These are phyloP conservation scores for Drosophila biarmipes DNA, from an alignment of 1,140 invertebrate genomes.

Conservation along the genomic window DNA sequence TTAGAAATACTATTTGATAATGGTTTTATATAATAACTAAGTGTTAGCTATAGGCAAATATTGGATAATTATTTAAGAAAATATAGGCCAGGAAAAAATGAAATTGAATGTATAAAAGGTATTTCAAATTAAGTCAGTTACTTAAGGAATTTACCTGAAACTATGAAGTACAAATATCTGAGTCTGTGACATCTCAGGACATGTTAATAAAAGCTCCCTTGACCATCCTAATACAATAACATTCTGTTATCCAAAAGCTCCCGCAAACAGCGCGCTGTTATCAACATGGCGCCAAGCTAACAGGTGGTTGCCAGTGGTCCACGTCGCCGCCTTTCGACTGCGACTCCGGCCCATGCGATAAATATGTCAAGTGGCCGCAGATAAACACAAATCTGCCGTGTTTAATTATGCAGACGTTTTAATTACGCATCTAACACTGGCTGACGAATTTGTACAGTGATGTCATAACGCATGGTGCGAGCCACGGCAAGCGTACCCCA, in stretches of 20 bases:
- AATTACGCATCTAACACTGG: constrained; percentile 65
- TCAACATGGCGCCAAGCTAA: constrained; percentile 46
- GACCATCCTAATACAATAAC: not conserved
- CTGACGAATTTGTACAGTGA: constrained; percentile 37
- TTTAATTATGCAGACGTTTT: constrained; percentile 66
- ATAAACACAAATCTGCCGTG: constrained; percentile 48
- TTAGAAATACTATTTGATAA: too few relatives aligned
- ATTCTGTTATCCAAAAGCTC: constrained; percentile 37
- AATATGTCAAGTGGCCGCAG: constrained; percentile 48
- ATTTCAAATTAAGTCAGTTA: too few relatives aligned
- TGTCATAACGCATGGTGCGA: constrained; percentile 19
- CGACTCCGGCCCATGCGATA: constrained; percentile 45
- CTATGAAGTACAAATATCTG: too few relatives aligned
- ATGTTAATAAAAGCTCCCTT: constrained; percentile 15
- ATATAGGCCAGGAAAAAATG: too few relatives aligned
- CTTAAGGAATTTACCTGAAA: too few relatives aligned
- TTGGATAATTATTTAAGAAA: too few relatives aligned
- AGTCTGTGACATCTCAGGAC: not conserved
- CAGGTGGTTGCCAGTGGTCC: constrained; percentile 63
- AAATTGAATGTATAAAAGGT: too few relatives aligned
- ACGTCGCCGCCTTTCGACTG: constrained; percentile 23
- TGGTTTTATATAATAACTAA: too few relatives aligned
- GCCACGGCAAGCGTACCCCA: constrained; percentile 2
- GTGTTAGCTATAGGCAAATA: too few relatives aligned
- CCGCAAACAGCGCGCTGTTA: constrained; percentile 24